Evolutionary conservation across 2,888 invertebrate genomes (phyloP).

Genomic region (Heliothis peltigera): DNA sequence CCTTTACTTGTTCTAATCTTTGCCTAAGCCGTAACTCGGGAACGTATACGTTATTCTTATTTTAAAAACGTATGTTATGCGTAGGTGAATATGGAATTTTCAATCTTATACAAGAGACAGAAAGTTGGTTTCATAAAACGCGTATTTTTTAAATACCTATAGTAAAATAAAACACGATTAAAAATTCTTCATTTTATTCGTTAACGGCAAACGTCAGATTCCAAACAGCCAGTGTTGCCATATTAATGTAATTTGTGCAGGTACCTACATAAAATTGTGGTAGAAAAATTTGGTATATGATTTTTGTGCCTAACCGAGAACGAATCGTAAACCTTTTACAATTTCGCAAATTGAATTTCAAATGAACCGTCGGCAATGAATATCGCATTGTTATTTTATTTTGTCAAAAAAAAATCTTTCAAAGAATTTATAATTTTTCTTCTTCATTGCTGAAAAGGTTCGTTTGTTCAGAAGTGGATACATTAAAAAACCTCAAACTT

Average conservation of each 20-base stretch:
- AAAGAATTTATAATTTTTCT: conserved; percentile 18
- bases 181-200: conserved; percentile 11
- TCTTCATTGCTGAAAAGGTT: neutral
- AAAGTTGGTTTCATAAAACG: neutral
- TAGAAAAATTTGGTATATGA: conserved; percentile 36
- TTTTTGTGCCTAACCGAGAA: conserved; percentile 24
- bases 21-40: too few relatives aligned
- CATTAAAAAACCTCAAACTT: neutral
- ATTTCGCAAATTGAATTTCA: conserved; percentile 47
- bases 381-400: conserved; percentile 27
- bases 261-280: conserved; percentile 24
- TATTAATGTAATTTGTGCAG: conserved; percentile 32
- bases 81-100: too few relatives aligned
- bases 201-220: conserved; percentile 20
- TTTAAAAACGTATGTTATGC: too few relatives aligned
- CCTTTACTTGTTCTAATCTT: too few relatives aligned
- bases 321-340: conserved; percentile 23
- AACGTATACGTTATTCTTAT: too few relatives aligned
- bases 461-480: conserved; percentile 7
- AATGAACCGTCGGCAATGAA: conserved; percentile 35
- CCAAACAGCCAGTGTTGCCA: conserved; percentile 21
- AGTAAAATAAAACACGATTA: neutral
- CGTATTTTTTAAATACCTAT: neutral
- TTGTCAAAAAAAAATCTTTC: conserved; percentile 17
- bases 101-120: too few relatives aligned